Percentiles rank a stretch among this genome's conserved stretches.
Evolutionary conservation across 2,888 invertebrate species (phyloP).

Genomic region (Acholoe squamosa): DNA sequence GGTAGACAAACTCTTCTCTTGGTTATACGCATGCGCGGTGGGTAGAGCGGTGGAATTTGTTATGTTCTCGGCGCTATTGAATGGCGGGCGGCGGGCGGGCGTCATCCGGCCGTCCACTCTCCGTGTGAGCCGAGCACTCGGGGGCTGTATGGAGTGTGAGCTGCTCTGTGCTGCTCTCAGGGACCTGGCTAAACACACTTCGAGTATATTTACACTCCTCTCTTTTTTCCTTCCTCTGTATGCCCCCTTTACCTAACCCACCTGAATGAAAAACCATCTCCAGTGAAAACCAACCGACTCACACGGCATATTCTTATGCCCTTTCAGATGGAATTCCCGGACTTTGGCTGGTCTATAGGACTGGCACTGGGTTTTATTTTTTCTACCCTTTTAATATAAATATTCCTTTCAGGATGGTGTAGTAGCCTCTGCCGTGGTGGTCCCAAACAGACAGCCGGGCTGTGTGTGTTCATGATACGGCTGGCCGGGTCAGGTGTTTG

Average conservation of each 20-base stretch:
- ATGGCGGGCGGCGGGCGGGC: background rate
- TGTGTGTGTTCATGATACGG: constrained; percentile 49
- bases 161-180: background rate
- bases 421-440: background rate
- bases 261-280: constrained; percentile 1
- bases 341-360: background rate
- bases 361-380: no score
- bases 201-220: constrained; percentile 15
- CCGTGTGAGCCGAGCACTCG: constrained; percentile 18
- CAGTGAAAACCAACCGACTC: background rate
- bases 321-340: constrained; percentile 4
- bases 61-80: background rate
- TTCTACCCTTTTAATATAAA: background rate
- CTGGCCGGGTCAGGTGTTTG: constrained; percentile 53
- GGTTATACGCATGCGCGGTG: background rate
- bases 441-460: constrained; percentile 36
- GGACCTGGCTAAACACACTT: background rate
- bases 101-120: constrained; percentile 4
- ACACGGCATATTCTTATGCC: background rate
- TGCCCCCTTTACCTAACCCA: background rate
- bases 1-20: background rate
- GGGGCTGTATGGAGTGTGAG: constrained; percentile 9
- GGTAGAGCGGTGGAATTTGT: constrained; percentile 7
- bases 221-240: background rate
- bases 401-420: background rate